Evolutionary conservation across 2,797 vertebrate genomes (phyloP).

Genomic region (Girardinus metallicus): DNA sequence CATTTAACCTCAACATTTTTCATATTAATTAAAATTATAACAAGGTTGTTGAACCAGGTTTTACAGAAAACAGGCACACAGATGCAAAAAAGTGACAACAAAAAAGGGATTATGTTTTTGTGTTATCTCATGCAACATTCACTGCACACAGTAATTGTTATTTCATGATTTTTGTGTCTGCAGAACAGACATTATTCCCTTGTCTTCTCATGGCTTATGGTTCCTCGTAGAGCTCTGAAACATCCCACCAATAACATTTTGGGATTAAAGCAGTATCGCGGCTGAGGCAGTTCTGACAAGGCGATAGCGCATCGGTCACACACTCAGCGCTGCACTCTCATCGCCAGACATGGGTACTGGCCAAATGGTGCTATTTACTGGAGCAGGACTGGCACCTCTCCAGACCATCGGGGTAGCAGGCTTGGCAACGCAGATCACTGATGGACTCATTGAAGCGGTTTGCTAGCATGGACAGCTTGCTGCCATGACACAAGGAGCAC

Average conservation of each 20-base stretch:
- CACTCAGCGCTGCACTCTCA: slow-evolving; percentile 33
- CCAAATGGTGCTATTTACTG: slow-evolving; percentile 75
- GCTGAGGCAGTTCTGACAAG: slow-evolving; percentile 57
- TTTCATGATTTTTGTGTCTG: slow-evolving; percentile 48
- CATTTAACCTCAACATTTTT: slow-evolving; percentile 50
- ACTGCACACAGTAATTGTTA: slow-evolving; percentile 67
- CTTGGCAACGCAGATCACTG: slow-evolving; percentile 90
- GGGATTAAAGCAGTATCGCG: slow-evolving; percentile 58
- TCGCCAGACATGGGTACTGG: slow-evolving; percentile 51
- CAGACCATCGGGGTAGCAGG: slow-evolving; percentile 90
- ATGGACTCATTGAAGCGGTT: slow-evolving; percentile 97
- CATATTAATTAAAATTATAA: slow-evolving; percentile 68
- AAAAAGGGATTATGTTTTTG: slow-evolving; percentile 62
- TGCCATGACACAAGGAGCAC: slow-evolving; percentile 95
- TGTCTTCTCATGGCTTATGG: slow-evolving; percentile 59
- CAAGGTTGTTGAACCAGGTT: slow-evolving; percentile 26
- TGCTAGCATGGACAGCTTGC: slow-evolving; percentile 98
- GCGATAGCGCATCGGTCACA: slow-evolving; percentile 32
- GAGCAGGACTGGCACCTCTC: slow-evolving; percentile 89
- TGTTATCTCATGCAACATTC: slow-evolving; percentile 59
- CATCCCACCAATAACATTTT: slow-evolving; percentile 66
- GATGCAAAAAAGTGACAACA: slow-evolving; percentile 54
- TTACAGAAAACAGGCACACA: slow-evolving; percentile 35
- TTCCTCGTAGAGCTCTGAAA: slow-evolving; percentile 53
- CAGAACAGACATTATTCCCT: slow-evolving; percentile 43